Conservation (phyloP, 53 echinoderm and acorn worm species). For the Patiria pectinifera region DNA sequence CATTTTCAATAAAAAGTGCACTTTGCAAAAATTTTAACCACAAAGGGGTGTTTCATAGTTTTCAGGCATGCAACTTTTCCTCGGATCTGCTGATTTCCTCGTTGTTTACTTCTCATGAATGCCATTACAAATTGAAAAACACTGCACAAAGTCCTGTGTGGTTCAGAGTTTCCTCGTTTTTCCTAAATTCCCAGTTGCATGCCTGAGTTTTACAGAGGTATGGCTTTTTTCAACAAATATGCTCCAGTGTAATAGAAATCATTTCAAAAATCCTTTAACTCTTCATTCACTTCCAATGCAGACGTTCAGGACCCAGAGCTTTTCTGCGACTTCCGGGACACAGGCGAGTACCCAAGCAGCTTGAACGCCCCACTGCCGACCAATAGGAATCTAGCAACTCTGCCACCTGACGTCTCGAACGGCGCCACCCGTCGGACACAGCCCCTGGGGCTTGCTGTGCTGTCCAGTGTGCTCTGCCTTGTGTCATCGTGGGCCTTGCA, state of each 20-base stretch:
- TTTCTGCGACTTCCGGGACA: constrained; percentile 75
- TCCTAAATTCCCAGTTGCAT: too few relatives aligned
- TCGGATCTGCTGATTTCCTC: too few relatives aligned
- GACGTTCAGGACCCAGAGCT: constrained; percentile 82
- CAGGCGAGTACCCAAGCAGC: constrained; percentile 80
- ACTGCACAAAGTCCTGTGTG: too few relatives aligned
- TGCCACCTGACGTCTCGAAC: constrained; percentile 21
- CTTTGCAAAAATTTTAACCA: too few relatives aligned
- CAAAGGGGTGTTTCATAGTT: too few relatives aligned
- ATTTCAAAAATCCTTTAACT: neutral
- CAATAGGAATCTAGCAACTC: constrained; percentile 41
- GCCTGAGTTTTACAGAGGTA: too few relatives aligned
- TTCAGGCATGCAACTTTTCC: too few relatives aligned
- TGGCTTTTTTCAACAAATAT: too few relatives aligned
- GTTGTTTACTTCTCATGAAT: too few relatives aligned
- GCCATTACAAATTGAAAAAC: too few relatives aligned
- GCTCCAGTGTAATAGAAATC: neutral
- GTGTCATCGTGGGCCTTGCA: neutral
- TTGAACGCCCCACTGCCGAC: constrained; percentile 72
- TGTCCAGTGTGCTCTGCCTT: constrained; percentile 1
- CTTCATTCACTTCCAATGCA: constrained; percentile 2
- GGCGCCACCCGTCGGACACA: constrained; percentile 9
- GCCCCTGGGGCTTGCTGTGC: constrained; percentile 4
- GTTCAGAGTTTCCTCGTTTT: too few relatives aligned
- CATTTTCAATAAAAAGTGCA: too few relatives aligned